These are phyloP conservation scores for Alouatta palliata DNA, from an alignment of 2,113 vertebrate genomes.

Conservation along the genomic window DNA sequence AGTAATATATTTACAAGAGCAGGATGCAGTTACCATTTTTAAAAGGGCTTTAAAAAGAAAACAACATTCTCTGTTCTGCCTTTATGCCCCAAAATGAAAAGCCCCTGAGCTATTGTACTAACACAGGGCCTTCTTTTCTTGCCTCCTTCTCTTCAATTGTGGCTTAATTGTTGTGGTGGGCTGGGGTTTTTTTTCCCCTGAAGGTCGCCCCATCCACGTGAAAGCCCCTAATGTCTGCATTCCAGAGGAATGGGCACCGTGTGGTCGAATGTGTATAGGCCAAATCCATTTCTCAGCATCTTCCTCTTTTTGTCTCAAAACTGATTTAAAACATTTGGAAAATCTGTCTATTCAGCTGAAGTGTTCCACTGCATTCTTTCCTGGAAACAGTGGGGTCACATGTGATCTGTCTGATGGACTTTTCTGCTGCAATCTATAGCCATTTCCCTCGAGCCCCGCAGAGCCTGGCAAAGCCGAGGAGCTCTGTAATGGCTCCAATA, in stretches of 20 bases:
- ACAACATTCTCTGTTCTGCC: constrained; percentile 90
- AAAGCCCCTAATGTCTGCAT: constrained; percentile 90
- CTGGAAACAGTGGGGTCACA: constrained; percentile 91
- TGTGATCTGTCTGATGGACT: constrained; percentile 94
- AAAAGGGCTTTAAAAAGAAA: constrained; percentile 94
- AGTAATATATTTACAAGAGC: constrained; percentile 97
- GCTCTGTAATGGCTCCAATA: constrained; percentile 93
- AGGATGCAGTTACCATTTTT: constrained; percentile 91
- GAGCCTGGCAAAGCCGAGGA: constrained; percentile 88
- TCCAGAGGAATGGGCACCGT: constrained; percentile 91
- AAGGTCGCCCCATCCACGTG: constrained; percentile 88
- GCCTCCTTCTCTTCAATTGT: constrained; percentile 91
- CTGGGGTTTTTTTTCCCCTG: constrained; percentile 76
- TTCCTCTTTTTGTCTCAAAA: constrained; percentile 91
- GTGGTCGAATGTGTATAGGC: constrained; percentile 91
- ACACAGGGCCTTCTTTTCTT: constrained; percentile 89
- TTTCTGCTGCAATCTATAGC: constrained; percentile 92
- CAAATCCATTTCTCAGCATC: constrained; percentile 94
- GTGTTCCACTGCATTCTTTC: constrained; percentile 89
- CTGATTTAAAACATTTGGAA: constrained; percentile 99
- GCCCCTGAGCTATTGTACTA: constrained; percentile 92
- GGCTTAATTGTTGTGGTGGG: constrained; percentile 92
- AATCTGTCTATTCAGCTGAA: constrained; percentile 95
- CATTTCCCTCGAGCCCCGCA: constrained; percentile 92
- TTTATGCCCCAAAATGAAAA: constrained; percentile 96